These are phyloP conservation scores for Myrmecobius fasciatus DNA, from an alignment of 2,113 vertebrate species.

Conservation along the genomic window DNA sequence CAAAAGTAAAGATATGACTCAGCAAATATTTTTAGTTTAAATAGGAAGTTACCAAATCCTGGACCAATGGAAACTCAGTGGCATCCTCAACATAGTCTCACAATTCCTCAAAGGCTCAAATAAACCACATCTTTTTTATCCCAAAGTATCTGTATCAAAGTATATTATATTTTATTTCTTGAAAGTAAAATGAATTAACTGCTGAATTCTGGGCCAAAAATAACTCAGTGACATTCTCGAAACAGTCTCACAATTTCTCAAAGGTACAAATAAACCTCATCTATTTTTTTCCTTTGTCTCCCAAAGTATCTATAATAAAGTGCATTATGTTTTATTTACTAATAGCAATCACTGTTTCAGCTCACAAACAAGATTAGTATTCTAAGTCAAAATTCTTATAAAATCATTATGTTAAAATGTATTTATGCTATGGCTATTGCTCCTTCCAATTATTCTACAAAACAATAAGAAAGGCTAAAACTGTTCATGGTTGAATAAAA, in stretches of 20 bases:
- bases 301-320: background rate
- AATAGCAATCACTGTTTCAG: background rate
- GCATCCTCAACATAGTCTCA: background rate
- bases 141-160: background rate
- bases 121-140: background rate
- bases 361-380: background rate
- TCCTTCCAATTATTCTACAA: background rate
- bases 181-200: background rate
- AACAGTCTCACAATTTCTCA: background rate
- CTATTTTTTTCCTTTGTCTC: background rate
- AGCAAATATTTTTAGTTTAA: background rate
- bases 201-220: no score
- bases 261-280: background rate
- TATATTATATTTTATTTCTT: background rate
- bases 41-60: background rate
- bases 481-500: background rate
- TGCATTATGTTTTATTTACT: background rate
- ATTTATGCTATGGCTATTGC: background rate
- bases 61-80: background rate
- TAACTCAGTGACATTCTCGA: background rate
- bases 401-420: background rate
- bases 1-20: background rate
- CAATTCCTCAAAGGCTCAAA: background rate
- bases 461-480: background rate
- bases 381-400: background rate